phyloP scores from a whole-genome alignment of 2,888 invertebrate species.

The Apamea monoglypha region DNA sequence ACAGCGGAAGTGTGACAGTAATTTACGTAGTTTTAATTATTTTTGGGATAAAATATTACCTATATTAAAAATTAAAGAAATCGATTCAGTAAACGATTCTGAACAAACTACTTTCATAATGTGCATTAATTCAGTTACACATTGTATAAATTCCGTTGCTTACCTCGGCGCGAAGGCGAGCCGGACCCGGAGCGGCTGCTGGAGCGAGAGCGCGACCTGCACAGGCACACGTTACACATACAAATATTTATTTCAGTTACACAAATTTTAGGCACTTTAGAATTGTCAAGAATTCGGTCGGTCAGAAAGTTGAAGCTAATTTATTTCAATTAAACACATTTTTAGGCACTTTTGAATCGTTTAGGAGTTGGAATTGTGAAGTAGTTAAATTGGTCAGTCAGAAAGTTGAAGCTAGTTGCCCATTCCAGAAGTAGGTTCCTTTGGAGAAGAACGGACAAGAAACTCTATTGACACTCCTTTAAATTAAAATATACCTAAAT shows the following conservation, averaged over 20 bases:
- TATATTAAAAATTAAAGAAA: too few relatives aligned
- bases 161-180: constrained; percentile 77
- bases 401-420: background rate
- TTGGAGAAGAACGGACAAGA: background rate
- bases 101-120: too few relatives aligned
- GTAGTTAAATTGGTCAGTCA: too few relatives aligned
- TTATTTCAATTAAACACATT: background rate
- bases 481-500: background rate
- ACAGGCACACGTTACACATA: background rate
- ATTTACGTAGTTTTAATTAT: too few relatives aligned
- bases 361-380: too few relatives aligned
- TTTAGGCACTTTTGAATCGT: background rate
- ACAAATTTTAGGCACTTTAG: background rate
- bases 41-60: too few relatives aligned
- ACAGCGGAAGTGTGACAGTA: too few relatives aligned
- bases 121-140: too few relatives aligned
- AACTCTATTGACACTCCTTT: background rate
- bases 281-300: background rate
- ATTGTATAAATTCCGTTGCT: constrained; percentile 14
- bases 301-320: background rate
- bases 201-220: constrained; percentile 74
- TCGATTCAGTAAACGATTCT: too few relatives aligned
- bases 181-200: constrained; percentile 76
- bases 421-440: background rate
- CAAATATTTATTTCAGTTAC: background rate